Conservation (phyloP, 2,113 vertebrate genomes). For the Calidris pugnax region DNA sequence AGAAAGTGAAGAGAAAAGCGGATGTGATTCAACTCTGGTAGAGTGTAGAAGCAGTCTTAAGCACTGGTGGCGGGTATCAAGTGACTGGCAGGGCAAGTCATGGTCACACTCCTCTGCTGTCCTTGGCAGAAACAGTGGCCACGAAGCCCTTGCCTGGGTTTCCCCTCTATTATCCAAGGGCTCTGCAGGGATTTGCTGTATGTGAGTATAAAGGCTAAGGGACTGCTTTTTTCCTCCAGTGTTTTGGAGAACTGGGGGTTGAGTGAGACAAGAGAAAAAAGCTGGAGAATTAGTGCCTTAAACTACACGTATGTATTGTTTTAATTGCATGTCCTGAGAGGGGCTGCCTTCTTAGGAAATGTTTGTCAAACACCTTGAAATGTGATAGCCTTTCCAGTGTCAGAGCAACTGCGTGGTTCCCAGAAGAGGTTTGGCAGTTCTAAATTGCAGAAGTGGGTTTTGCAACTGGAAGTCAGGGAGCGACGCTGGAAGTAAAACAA, state of each 20-base stretch:
- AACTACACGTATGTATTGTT: not conserved
- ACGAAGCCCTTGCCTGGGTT: not conserved
- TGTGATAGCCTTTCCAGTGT: not conserved
- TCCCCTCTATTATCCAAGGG: not conserved
- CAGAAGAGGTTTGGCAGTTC: not conserved
- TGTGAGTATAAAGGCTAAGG: not conserved
- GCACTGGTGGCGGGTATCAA: not conserved
- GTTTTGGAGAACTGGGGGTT: not conserved
- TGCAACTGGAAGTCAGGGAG: slow-evolving; percentile 4
- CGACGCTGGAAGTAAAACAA: slow-evolving; percentile 12
- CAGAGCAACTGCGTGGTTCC: not conserved
- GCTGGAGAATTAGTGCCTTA: not conserved
- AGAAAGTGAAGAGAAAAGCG: not conserved
- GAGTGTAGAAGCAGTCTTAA: not conserved
- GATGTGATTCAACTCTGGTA: not conserved
- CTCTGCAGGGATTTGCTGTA: not conserved
- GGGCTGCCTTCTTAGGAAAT: not conserved
- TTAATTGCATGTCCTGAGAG: not conserved
- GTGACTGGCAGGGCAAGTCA: not conserved
- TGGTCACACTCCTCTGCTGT: not conserved
- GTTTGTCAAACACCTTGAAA: slow-evolving; percentile 1
- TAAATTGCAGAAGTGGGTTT: slow-evolving; percentile 43
- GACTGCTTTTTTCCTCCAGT: not conserved
- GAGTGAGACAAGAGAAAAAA: not conserved
- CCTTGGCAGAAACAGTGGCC: not conserved